phyloP scores from a whole-genome alignment of 2,113 vertebrate genomes.

The Pteronura brasiliensis region DNA sequence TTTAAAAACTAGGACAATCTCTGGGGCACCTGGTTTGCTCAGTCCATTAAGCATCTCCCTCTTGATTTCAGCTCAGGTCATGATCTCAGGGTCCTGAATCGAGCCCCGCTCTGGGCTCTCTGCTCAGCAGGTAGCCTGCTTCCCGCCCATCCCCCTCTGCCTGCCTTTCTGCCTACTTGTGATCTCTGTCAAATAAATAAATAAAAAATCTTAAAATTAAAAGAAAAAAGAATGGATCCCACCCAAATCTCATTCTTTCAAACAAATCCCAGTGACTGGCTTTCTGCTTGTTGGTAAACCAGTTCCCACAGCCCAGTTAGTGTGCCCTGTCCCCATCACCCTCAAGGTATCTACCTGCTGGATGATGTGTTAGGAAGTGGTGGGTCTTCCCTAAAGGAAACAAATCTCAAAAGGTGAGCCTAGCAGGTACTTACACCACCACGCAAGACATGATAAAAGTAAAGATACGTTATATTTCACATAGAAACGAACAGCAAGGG shows the following conservation, averaged over 20 bases:
- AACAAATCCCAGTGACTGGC: background rate
- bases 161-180: no score
- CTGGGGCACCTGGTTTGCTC: background rate
- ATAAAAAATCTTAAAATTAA: no score
- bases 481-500: background rate
- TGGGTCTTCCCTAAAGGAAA: background rate
- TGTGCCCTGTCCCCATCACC: background rate
- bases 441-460: background rate
- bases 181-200: no score
- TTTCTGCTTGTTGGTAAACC: background rate
- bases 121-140: no score
- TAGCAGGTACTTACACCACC: background rate
- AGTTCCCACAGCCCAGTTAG: background rate
- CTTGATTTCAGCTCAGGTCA: background rate
- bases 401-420: background rate
- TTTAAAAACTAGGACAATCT: background rate
- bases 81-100: no score
- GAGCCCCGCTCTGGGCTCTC: no score
- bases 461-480: background rate
- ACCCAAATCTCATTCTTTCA: background rate
- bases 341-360: background rate
- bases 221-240: background rate
- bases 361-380: background rate
- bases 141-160: no score
- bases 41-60: background rate